These are phyloP conservation scores for Microplitis deprimator DNA, from an alignment of 2,888 invertebrate species.

Conservation along the genomic window DNA sequence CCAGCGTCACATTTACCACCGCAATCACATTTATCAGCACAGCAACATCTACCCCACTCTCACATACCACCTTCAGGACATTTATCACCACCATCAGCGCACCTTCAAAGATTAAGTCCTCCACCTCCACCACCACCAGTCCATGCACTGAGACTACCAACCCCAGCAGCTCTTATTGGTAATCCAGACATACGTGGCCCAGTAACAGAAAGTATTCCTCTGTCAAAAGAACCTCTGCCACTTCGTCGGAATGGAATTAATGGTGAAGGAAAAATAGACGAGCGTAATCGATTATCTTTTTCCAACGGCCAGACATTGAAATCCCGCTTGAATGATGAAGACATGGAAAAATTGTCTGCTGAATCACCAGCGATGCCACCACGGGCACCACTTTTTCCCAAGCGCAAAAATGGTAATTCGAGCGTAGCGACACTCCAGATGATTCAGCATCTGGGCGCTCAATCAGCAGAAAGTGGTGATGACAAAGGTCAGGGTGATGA, in stretches of 20 bases:
- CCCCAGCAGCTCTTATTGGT: conserved; percentile 44
- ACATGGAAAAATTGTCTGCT: conserved; percentile 62
- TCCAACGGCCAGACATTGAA: conserved; percentile 40
- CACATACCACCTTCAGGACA: conserved; percentile 44
- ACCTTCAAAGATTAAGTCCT: conserved; percentile 56
- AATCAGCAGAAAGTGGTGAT: conserved; percentile 51
- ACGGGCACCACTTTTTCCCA: conserved; percentile 69
- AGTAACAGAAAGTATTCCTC: conserved; percentile 73
- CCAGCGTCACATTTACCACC: conserved; percentile 60
- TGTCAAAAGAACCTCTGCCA: conserved; percentile 25
- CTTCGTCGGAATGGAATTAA: conserved; percentile 36
- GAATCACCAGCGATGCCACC: conserved; percentile 70
- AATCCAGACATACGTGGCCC: conserved; percentile 70
- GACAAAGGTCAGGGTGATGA: conserved; percentile 42
- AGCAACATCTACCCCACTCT: conserved; percentile 58
- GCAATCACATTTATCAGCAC: conserved; percentile 50
- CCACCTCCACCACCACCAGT: conserved; percentile 56
- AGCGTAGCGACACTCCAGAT: conserved; percentile 79
- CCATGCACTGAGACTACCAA: conserved; percentile 56
- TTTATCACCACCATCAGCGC: conserved; percentile 18
- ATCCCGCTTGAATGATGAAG: conserved; percentile 63
- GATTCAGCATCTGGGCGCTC: conserved; percentile 74
- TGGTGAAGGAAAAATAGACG: conserved; percentile 46
- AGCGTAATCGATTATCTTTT: conserved; percentile 46
- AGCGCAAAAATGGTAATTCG: conserved; percentile 66